A percentile compares a stretch with the other conserved stretches of the same genome.
Evolutionary conservation across 53 echinoderm and acorn worm species (phyloP).

Genomic region (Echinometra lucunter): DNA sequence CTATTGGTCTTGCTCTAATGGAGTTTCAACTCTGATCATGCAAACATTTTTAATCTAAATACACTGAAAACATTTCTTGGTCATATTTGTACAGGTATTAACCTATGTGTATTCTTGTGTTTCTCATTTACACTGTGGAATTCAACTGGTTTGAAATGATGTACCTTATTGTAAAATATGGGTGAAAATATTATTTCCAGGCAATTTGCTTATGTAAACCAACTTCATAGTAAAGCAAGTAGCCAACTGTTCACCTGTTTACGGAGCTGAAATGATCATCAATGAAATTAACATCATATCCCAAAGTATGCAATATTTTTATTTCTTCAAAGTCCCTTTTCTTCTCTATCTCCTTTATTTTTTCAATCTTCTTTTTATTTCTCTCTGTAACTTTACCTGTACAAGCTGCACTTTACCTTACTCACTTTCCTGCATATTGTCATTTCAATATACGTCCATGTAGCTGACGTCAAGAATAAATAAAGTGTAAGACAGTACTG

Average conservation of each 20-base stretch:
- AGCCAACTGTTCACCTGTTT: background rate
- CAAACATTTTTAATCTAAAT: background rate
- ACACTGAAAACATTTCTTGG: background rate
- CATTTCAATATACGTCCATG: conserved; percentile 18
- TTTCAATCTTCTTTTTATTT: background rate
- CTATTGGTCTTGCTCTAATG: background rate
- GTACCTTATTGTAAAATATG: background rate
- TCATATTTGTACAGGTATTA: background rate
- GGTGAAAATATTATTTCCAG: background rate
- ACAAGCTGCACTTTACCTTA: background rate
- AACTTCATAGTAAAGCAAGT: background rate
- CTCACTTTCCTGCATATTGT: background rate
- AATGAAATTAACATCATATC: background rate
- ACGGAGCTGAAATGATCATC: background rate
- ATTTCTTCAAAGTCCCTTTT: background rate
- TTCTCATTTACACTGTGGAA: background rate
- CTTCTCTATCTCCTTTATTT: background rate
- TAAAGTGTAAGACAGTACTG: conserved; percentile 26
- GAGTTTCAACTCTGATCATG: background rate
- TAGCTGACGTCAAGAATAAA: conserved; percentile 32
- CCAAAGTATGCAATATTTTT: background rate
- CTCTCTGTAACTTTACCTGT: background rate
- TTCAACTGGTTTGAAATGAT: background rate
- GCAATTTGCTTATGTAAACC: background rate
- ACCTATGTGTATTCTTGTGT: background rate